Evolutionary conservation across 2,113 vertebrate species (phyloP).

Genomic region (Indicator indicator): DNA sequence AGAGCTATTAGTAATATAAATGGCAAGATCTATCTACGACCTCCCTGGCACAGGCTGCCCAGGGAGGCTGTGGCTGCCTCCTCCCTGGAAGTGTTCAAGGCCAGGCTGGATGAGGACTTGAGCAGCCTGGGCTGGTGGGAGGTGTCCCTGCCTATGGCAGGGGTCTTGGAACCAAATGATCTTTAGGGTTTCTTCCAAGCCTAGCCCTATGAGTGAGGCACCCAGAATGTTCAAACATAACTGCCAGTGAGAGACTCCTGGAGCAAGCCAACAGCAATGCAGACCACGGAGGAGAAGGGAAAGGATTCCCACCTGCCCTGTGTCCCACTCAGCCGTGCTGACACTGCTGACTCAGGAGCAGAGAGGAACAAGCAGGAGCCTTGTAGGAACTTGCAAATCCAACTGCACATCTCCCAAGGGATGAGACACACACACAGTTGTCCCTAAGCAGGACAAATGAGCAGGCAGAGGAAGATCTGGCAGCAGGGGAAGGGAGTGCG

Average conservation of each 20-base stretch:
- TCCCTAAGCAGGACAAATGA: neutral
- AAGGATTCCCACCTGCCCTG: conserved; percentile 7
- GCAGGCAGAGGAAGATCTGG: neutral
- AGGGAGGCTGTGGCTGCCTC: no score
- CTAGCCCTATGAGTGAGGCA: neutral
- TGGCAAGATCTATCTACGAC: neutral
- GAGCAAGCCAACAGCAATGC: neutral
- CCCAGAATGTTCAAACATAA: neutral
- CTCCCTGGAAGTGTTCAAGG: no score
- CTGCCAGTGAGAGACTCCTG: neutral
- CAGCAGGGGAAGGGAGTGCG: neutral
- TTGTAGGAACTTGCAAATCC: neutral
- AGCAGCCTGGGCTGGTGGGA: no score
- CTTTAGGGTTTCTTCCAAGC: no score
- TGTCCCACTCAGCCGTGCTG: conserved; percentile 4
- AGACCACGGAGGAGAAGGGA: neutral
- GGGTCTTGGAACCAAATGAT: no score
- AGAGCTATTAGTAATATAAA: neutral
- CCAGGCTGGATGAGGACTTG: no score
- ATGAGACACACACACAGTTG: no score
- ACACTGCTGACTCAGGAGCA: conserved; percentile 33
- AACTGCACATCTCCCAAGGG: neutral
- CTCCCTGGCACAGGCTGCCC: no score
- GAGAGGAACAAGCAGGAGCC: conserved; percentile 33
- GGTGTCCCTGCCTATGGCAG: no score